Percentiles rank a stretch among this genome's conserved stretches.
phyloP scores from a whole-genome alignment of 2,888 invertebrate species.

The Lordiphosa fenestrarum region DNA sequence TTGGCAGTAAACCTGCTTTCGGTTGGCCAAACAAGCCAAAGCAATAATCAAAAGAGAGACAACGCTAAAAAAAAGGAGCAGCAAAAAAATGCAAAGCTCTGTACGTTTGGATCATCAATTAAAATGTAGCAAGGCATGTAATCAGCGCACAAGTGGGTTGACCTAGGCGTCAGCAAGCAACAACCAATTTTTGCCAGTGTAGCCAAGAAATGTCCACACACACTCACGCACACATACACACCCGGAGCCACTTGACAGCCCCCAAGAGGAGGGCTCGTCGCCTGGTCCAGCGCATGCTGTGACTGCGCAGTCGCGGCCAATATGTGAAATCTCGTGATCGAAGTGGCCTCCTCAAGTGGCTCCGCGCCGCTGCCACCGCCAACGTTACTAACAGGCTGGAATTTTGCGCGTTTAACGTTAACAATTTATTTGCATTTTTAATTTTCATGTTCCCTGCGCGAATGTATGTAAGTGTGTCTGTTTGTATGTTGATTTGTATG shows the following conservation, averaged over 20 bases:
- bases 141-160: constrained; percentile 43
- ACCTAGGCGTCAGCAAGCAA: constrained; percentile 26
- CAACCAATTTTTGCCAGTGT: constrained; percentile 32
- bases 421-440: constrained; percentile 76
- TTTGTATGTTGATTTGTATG: constrained; percentile 10
- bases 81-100: constrained; percentile 21
- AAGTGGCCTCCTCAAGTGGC: constrained; percentile 68
- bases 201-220: constrained; percentile 27
- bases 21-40: constrained; percentile 17
- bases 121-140: constrained; percentile 44
- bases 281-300: too few relatives aligned
- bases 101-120: constrained; percentile 54
- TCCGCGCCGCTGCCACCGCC: constrained; percentile 15
- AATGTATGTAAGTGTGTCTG: constrained; percentile 10
- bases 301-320: constrained; percentile 17
- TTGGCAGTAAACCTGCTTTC: constrained; percentile 28
- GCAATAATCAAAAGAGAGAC: constrained; percentile 48
- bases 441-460: constrained; percentile 61
- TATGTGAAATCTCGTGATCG: constrained; percentile 65
- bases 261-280: constrained; percentile 65
- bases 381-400: constrained; percentile 40
- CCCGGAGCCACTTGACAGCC: constrained; percentile 27
- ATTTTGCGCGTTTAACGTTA: constrained; percentile 67
- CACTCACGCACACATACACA: constrained; percentile 19
- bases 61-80: constrained; percentile 8